Evolutionary conservation across 92 coral and sea anemone species (phyloP), one percentile per base, ranked within the genome.

Genomic region (Phenganax marumi): DNA sequence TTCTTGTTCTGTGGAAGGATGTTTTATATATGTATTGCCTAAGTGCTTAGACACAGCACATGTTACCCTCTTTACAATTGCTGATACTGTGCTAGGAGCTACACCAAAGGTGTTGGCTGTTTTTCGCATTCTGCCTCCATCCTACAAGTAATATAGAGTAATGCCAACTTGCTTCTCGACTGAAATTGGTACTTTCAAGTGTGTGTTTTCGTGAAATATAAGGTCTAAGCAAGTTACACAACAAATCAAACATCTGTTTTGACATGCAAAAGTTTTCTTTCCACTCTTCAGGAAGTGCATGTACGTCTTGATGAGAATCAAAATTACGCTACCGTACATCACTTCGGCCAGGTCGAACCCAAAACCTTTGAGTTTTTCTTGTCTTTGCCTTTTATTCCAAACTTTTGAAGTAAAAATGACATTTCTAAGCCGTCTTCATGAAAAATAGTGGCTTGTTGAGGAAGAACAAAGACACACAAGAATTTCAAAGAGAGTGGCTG

Each of bases 321-420:
- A 89, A 85, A 60, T 81, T 89, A n/a, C 81, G 8, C 68, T 26
- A 62, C 68, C 68, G 25, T 19, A 39, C 33, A 19, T 62, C 68
- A 62, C 68, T 62, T 69, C 89, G 69, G 8, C 89, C 89, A n/a
- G 89, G 91, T 81, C 85, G 82, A 16, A 89, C 79, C 91, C 91
- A 89, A 58, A 81, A 51, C 56, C 79, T 85, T 75, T 85, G 57
- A 14, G 50, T 75, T 2, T 64, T 12, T 19, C 25, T 8, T 62
- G 33, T 18, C 43, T 18, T 62, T 62, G 14, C 12, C 33, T 62
- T 62, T 62, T 39, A 39, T 62, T 62, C 25, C 12, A 10, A 10
- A 70, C 1, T 23, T 72, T 72, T n/a, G 24, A 21, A 72, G 22
- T 49, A 22, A 33, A 12, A 39, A 23, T 17, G 16, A 23, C 52